Conservation (phyloP, 2,113 vertebrate species). For the Tautogolabrus adspersus region DNA sequence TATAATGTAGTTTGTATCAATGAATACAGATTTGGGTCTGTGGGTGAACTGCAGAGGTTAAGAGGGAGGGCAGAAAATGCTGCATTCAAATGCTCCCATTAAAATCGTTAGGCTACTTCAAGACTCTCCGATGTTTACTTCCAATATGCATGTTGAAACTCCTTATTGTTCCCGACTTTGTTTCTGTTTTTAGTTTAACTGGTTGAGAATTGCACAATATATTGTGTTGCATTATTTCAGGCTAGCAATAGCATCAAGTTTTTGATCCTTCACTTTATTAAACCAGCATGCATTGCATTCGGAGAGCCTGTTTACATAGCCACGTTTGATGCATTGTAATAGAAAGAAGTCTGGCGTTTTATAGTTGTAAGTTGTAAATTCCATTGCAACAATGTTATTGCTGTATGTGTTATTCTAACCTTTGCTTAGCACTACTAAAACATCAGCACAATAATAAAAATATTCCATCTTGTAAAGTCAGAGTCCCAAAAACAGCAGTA, state of each 20-base stretch:
- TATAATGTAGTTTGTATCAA: not conserved
- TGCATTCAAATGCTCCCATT: constrained; percentile 46
- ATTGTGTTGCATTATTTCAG: not conserved
- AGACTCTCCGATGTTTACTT: not conserved
- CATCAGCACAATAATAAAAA: not conserved
- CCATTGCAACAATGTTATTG: not conserved
- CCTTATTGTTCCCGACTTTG: not conserved
- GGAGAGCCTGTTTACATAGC: too few species aligned
- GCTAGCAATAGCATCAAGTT: too few species aligned
- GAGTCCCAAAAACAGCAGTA: not conserved
- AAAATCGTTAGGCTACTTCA: not conserved
- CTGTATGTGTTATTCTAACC: not conserved
- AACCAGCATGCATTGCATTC: too few species aligned
- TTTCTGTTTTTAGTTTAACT: too few species aligned
- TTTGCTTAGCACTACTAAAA: not conserved
- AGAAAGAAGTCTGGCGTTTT: too few species aligned
- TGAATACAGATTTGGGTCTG: constrained; percentile 21
- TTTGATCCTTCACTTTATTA: too few species aligned
- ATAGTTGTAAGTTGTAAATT: not conserved
- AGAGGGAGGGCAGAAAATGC: constrained; percentile 66
- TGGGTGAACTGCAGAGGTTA: constrained; percentile 71
- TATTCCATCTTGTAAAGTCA: not conserved
- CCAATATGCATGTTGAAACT: not conserved
- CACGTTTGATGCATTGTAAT: too few species aligned
- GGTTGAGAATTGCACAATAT: too few species aligned